Evolutionary conservation across 2,113 vertebrate genomes (phyloP), one percentile per base, ranked within the genome.

Genomic region (Chlamydotis undulata): DNA sequence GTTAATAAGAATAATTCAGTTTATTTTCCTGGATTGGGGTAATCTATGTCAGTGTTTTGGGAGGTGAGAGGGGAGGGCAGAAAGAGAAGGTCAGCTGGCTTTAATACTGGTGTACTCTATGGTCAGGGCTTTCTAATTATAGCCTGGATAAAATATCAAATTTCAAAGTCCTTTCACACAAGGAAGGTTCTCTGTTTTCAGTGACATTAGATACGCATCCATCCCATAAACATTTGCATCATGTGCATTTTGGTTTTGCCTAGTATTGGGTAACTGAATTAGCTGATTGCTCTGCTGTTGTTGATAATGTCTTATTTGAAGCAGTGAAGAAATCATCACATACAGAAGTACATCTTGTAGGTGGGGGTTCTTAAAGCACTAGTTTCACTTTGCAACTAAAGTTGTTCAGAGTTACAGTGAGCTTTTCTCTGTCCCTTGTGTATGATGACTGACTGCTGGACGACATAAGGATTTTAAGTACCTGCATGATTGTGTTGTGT

Each of bases 91-190:
- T 91, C 74, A 89, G 25, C 56, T 79, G 52, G 56, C 78, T 87
- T 67, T 89, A 41, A 35, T 92, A n/a, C 31, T 61, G 68, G 3
- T 49, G 13, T 70, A 59, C 60, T 78, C 39, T 29, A 4, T 60
- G 76, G 49, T 83, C 87, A 78, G 60, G 47, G 41, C 33, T 73
- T 94, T 87, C 89, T 91, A 91, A 95, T 89, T 95, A 84, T 93
- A 94, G 14, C 35, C 28, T 67, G 65, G 57, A 71, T 79, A 57
- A 95, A 79, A 69, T 87, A 87, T n/a, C 61, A 31, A 13, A 69
- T 94, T 94, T 93, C 85, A 41, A 87, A 94, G 89, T 69, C 68
- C 28, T 88, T 88, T 94, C 19, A 45, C 18, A 45, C n/a, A 45
- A 41, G 89, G 57, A 73, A 50, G 37, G 74, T 56, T 91, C 69